Evolutionary conservation across 2,113 vertebrate species (phyloP), one percentile per base, ranked within the genome.

Genomic region (Hystrix brachyura): DNA sequence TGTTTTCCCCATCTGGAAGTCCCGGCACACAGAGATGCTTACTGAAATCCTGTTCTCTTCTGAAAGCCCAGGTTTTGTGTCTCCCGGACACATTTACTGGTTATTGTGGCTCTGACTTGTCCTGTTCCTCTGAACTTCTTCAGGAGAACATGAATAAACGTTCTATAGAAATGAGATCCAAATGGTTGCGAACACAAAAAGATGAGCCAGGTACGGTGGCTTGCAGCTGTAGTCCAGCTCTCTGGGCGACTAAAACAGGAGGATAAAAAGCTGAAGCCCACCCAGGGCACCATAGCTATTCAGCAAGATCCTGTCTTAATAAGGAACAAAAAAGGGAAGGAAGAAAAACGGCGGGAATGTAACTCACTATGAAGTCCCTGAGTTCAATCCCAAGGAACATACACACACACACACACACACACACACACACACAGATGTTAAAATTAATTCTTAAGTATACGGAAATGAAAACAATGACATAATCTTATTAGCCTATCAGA

Each of bases 11-110:
- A 62, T 17, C 4, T 46, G 38, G 0, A 83, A 5, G 14, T 34
- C 18, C 27, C 17, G 12, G 19, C 67, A 43, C 13, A 79, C 57
- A 89, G 27, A 2, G 71, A 55, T 60, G 21, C 34, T 89, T 57
- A 38, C n/a, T 87, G 81, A 90, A 83, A 60, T 27, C 19, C 15
- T 60, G 32, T 60, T 93, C 6, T 14, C 84, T 90, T 57, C 32
- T 82, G 71, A 85, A 94, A 84, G 32, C 27, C 76, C 32, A 60
- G 4, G 27, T 79, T 92, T 82, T 95, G 51, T 94, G 95, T 94
- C 80, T 38, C 21, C 72, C 59, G 78, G 92, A 95, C 74, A 19
- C 11, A n/a, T 81, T 46, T 57, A 86, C 11, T 91, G 67, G 83
- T 46, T 90, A 76, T 91, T 90, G 89, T 86, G 92, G 88, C 80